phyloP scores from a whole-genome alignment of 1,140 invertebrate genomes.

The Zeugodacus cucurbitae region DNA sequence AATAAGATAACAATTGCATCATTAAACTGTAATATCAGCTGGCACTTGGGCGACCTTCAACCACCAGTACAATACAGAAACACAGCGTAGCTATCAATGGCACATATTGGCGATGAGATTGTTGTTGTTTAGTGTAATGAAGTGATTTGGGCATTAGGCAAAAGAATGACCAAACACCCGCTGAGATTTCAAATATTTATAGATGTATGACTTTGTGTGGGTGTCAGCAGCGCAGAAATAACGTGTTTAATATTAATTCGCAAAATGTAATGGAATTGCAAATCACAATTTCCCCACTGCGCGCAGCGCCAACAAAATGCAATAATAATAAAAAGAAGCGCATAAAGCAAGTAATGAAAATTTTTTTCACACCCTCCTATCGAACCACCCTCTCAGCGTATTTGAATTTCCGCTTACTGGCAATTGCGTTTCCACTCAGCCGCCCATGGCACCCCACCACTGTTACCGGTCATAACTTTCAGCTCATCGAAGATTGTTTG shows the following conservation, averaged over 20 bases:
- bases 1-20: constrained; percentile 35
- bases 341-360: neutral
- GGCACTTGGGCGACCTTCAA: neutral
- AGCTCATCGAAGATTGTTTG: constrained; percentile 31
- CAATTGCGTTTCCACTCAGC: neutral
- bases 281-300: neutral
- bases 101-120: neutral
- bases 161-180: neutral
- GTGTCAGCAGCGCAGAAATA: neutral
- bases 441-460: neutral
- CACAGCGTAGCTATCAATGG: neutral
- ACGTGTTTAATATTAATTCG: constrained; percentile 10
- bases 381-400: neutral
- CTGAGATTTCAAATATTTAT: neutral
- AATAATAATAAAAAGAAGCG: neutral
- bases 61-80: too few relatives aligned
- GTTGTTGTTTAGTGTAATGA: neutral
- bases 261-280: neutral
- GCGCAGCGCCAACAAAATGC: neutral
- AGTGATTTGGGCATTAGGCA: neutral
- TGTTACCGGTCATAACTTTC: neutral
- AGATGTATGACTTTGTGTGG: neutral
- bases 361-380: neutral
- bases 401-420: neutral
- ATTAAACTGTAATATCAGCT: constrained; percentile 25